These are phyloP conservation scores for Nanger granti DNA, from an alignment of 2,113 vertebrate genomes.

Conservation along the genomic window DNA sequence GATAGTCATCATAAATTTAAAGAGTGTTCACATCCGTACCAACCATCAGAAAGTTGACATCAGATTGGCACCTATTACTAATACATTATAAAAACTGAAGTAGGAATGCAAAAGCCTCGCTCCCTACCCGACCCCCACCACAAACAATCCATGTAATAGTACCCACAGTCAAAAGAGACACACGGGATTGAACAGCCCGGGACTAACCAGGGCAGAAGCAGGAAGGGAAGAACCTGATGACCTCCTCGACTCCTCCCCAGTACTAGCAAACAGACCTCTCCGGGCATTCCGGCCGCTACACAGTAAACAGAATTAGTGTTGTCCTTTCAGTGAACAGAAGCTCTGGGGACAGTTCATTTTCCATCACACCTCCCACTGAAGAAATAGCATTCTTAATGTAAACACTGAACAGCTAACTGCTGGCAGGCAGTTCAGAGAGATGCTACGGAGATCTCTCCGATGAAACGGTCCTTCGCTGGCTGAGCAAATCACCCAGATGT, in stretches of 20 bases:
- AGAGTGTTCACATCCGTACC: not conserved
- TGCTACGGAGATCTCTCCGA: conserved; percentile 24
- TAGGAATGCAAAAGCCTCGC: not conserved
- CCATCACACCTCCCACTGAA: conserved; percentile 12
- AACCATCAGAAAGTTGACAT: not conserved
- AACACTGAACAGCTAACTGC: conserved; percentile 51
- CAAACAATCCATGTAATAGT: not conserved
- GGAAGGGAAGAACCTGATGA: not conserved
- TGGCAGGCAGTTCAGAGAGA: conserved; percentile 39
- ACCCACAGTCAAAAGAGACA: not conserved
- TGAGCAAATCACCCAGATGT: conserved; percentile 71
- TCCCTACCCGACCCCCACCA: not conserved
- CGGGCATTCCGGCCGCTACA: not conserved
- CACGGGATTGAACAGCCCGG: not conserved
- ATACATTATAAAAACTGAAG: not conserved
- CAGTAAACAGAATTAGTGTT: conserved; percentile 16
- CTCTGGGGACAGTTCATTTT: conserved; percentile 44
- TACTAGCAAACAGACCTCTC: not conserved
- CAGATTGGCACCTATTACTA: not conserved
- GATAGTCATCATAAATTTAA: not conserved
- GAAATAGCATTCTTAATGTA: conserved; percentile 58
- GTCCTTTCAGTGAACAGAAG: conserved; percentile 51
- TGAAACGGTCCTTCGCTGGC: conserved; percentile 55
- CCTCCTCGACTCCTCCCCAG: not conserved
- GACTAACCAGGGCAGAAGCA: not conserved